Evolutionary conservation across 2,113 vertebrate genomes (phyloP), one percentile per base, ranked within the genome.

Genomic region (Scopus umbretta): DNA sequence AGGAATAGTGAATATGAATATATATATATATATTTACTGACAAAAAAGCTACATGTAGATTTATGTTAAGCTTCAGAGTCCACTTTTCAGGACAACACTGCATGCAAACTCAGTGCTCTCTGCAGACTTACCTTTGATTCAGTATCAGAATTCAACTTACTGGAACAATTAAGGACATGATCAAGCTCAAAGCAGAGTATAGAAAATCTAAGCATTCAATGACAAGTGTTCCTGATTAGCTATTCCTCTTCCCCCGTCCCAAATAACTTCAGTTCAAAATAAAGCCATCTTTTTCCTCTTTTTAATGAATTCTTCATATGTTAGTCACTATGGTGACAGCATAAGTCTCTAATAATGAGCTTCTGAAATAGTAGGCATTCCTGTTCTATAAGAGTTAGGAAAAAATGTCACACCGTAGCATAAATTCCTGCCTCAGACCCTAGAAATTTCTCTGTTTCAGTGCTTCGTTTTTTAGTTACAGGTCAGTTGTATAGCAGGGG

Each of bases 251-350:
- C n/a, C 49, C 40, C 47, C 4, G 1, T 80, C 82, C 78, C 80
- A 95, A 85, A 75, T n/a, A 92, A 85, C 29, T 53, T 72, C 47
- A 79, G 53, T 66, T 80, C 68, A 91, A 95, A 92, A 87, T 50
- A 79, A 70, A 88, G 50, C 12, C 45, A 87, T 38, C 53, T 82
- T 91, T 88, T 80, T 10, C 61, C 52, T 63, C 40, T 75, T 94
- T 96, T 72, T 80, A 88, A 89, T 82, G 68, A 78, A 62, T 87
- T 85, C 52, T 68, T 94, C 80, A 7, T 47, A 73, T 56, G 32
- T 43, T 68, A 79, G 92, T 92, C 92, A 86, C 91, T 85, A 94
- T 80, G 86, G 73, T 4, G 34, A 97, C 62, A 85, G 70, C 17
- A 3, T 27, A 91, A 95, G 68, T 74, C 73, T 70, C 42, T 79